Base-by-base conservation (phyloP, 2,888 invertebrate species). In the Xanthostigma xanthostigma region DNA sequence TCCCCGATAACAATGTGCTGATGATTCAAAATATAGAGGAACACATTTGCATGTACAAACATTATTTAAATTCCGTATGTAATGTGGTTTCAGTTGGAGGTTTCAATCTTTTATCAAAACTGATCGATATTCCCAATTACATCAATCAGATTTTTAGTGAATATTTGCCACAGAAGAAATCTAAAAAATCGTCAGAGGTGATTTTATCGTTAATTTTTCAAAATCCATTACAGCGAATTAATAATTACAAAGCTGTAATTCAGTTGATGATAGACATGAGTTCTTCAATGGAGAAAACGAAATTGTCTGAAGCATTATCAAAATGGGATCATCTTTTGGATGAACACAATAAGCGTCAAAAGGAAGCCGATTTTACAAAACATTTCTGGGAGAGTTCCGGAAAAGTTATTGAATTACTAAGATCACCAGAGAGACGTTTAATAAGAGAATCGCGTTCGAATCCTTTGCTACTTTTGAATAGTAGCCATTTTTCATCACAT, bases 401-500 rank as follows among this genome's bases (percentile, higher is more conserved):
- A 0, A 81, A 79, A 65, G 61, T 73, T 14, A 66, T 79, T 3
- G 81, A 83, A 50, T 70, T 73, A 44, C 69, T 80, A 51, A 72
- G 77, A 59, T 73, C 72, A 6, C 79, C 78, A 1, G 76, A 79
- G 46, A 73, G 90, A 46, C 74, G 91, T n/a, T 66, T 92, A 38
- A 72, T 91, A 46, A 71, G 84, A 49, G 89, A 90, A 57, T 90
- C 89, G 2, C 79, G 79, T 56, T 71, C 78, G 8, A 73, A 79
- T 54, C 81, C 82, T 1, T 64, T 92, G 3, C 77, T 76, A 54
- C 67, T 89, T 51, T 71, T 76, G 4, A 79, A 81, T 59, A 79
- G 80, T 34, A 78, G 84, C 17, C 73, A 84, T 53, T 84, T 90
- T 63, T 80, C 83, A 5, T 78, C 80, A 0, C 84, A 87, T 59